Evolutionary conservation across 2,888 invertebrate species (phyloP).

Genomic region (Epicampocera succincta): DNA sequence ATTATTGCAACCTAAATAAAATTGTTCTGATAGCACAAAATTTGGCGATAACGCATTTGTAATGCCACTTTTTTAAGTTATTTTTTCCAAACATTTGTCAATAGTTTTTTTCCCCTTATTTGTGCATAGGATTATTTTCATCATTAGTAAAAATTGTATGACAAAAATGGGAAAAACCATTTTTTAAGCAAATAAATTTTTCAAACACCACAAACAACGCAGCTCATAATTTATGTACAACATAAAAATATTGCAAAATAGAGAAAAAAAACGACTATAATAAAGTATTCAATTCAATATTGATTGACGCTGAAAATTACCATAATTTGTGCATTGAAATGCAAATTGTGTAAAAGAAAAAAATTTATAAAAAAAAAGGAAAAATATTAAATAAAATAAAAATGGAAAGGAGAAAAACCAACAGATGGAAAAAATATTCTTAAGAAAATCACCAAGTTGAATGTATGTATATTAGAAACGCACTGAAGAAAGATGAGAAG

Average conservation of each 20-base stretch:
- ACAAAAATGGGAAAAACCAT: constrained; percentile 56
- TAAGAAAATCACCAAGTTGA: constrained; percentile 52
- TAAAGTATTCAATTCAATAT: constrained; percentile 64
- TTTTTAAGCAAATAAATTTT: constrained; percentile 53
- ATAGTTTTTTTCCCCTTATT: constrained; percentile 1
- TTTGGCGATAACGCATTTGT: constrained; percentile 18
- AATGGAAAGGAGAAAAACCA: constrained; percentile 45
- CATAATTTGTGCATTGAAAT: constrained; percentile 68
- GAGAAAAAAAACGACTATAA: constrained; percentile 14
- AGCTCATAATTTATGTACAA: constrained; percentile 60
- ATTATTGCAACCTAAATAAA: background rate
- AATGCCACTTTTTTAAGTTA: background rate
- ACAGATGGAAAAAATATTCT: constrained; percentile 61
- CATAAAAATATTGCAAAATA: constrained; percentile 12
- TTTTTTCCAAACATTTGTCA: constrained; percentile 25
- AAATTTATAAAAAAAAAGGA: too few species aligned
- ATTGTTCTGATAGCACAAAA: constrained; percentile 9
- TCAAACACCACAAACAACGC: constrained; percentile 50
- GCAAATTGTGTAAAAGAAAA: constrained; percentile 53
- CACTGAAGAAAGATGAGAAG: too few species aligned
- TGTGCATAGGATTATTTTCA: constrained; percentile 41
- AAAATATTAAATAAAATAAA: constrained; percentile 43
- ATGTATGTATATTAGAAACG: constrained; percentile 34
- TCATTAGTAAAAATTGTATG: constrained; percentile 60
- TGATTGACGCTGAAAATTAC: constrained; percentile 68